These are phyloP conservation scores for Caenorhabditis zanzibari DNA, from an alignment of 2,888 invertebrate species.

Conservation along the genomic window DNA sequence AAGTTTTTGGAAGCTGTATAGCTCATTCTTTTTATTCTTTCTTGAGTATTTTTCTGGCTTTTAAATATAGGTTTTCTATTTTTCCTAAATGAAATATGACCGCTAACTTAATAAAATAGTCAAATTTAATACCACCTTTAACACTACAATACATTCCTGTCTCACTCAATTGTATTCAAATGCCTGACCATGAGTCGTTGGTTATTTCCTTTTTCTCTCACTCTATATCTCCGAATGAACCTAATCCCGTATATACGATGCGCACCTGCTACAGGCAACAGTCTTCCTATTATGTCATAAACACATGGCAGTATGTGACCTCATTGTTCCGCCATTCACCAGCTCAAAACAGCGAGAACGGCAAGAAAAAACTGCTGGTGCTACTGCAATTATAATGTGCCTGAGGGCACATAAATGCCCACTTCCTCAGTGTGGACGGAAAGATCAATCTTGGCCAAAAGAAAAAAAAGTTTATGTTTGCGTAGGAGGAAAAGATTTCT, in stretches of 20 bases:
- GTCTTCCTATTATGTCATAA: constrained; percentile 56
- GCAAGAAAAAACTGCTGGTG: constrained; percentile 13
- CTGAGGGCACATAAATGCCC: constrained; percentile 19
- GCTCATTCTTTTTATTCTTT: too few species aligned
- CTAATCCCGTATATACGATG: constrained; percentile 54
- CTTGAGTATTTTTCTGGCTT: too few species aligned
- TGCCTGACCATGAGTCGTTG: constrained; percentile 22
- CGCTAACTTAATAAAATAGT: too few species aligned
- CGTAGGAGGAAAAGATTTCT: constrained; percentile 26
- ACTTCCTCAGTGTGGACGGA: constrained; percentile 32
- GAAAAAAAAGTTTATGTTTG: constrained; percentile 41
- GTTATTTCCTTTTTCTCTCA: background rate
- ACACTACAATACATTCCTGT: too few species aligned
- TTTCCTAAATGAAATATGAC: too few species aligned
- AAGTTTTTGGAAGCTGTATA: too few species aligned
- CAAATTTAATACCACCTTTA: too few species aligned
- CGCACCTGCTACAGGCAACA: constrained; percentile 57
- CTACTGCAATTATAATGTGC: constrained; percentile 21
- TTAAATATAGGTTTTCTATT: too few species aligned
- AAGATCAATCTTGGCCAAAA: constrained; percentile 16
- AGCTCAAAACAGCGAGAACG: background rate
- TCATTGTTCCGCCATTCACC: constrained; percentile 3
- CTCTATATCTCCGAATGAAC: constrained; percentile 27
- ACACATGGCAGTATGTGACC: constrained; percentile 44
- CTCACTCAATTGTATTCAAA: constrained; percentile 21